Base-by-base conservation (phyloP, 2,113 vertebrate genomes). In the Heterotilapia buettikoferi region DNA sequence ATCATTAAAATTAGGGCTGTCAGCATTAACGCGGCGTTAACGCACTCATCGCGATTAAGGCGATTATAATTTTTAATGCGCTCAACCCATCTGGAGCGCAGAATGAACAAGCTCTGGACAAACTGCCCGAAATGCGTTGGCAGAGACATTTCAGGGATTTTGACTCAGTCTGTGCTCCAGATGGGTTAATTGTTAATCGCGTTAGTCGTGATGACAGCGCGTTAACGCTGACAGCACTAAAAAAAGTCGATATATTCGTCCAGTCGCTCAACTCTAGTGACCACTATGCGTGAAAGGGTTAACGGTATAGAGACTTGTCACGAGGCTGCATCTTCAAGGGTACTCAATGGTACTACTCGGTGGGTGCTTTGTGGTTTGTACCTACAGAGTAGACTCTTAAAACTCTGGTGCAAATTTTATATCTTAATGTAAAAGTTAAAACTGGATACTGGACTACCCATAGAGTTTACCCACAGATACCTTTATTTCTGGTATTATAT, bases 41-140 rank as follows among this genome's bases (percentile, higher is more conserved):
- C 6, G 59, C 59, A 61, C 1, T 11, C 0, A 33, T 33, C 0
- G 0, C 29, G 1, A 61, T 61, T 61, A 61, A 61, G 16, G 16
- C 0, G 2, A 33, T 61, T 61, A 61, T 6, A 33, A 4, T 3
- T 19, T 61, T 33, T 19, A 33, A 63, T 33, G 59, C 3, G 3
- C 9, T 63, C 16, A 1, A 33, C 9, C 16, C 29, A 63, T 63
- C 9, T 33, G 59, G 16, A 63, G 29, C 9, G 3, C 1, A 19
- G 16, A 11, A 63, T 19, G 29, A 63, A 63, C 59, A 63, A 63
- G 59, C 59, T 63, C 9, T 33, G 9, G 9, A 61, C 59, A 61
- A 63, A 33, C 29, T 19, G 29, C 29, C 16, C 29, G 2, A 63
- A 63, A 63, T 33, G 9, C 9, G 0, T 33, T 63, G 59, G 59